Percentiles rank a stretch among this genome's conserved stretches.
These are phyloP conservation scores for Petrocephalus sullivani DNA, from an alignment of 2,797 vertebrate genomes.

Conservation along the genomic window DNA sequence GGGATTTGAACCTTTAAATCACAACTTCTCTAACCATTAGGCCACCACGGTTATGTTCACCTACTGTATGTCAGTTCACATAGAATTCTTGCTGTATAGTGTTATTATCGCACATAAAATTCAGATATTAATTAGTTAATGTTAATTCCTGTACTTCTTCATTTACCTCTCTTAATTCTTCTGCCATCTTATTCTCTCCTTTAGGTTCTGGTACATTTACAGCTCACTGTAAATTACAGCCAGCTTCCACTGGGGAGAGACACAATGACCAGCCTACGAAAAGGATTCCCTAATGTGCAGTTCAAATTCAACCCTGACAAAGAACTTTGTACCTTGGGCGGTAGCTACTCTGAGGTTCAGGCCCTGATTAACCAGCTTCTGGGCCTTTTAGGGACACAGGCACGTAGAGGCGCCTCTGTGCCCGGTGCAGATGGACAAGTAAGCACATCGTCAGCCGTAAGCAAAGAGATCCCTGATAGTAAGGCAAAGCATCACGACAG, in stretches of 20 bases:
- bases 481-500: constrained; percentile 26
- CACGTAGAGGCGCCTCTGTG: background rate
- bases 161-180: background rate
- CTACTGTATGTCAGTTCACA: too few relatives aligned
- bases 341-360: constrained; percentile 66
- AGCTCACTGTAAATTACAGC: constrained; percentile 58
- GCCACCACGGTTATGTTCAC: too few relatives aligned
- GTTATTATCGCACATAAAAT: too few relatives aligned
- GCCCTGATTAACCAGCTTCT: constrained; percentile 62
- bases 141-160: background rate
- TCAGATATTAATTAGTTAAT: too few relatives aligned
- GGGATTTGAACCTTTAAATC: too few relatives aligned
- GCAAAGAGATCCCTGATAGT: constrained; percentile 1
- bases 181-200: constrained; percentile 7
- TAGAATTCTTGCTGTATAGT: too few relatives aligned
- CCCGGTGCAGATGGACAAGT: background rate
- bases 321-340: constrained; percentile 52
- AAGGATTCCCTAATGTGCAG: constrained; percentile 53
- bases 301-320: constrained; percentile 39
- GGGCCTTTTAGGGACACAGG: constrained; percentile 32
- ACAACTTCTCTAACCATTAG: too few relatives aligned
- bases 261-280: constrained; percentile 49
- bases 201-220: constrained; percentile 63
- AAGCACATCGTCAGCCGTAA: background rate
- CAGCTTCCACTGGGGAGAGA: constrained; percentile 55